Evolutionary conservation across 2,888 invertebrate species (phyloP), one percentile per base, ranked within the genome.

Genomic region (Tiliacea citrago): DNA sequence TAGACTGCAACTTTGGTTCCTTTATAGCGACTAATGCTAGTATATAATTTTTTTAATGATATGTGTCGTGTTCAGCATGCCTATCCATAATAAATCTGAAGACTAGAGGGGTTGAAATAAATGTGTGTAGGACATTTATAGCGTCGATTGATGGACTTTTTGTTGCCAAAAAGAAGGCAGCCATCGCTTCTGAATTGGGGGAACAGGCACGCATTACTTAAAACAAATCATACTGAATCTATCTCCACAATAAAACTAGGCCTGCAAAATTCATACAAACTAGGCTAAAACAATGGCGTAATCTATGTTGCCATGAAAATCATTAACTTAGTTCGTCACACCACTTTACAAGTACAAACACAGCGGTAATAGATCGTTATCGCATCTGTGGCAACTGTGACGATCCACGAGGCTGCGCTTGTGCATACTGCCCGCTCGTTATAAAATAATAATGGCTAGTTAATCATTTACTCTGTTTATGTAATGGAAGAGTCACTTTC

Each of bases 331-430:
- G 85, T 82, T 73, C 72, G 67, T 82, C 82, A 85, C 72, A 85
- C 45, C 69, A 81, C 76, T 82, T 85, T 68, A 67, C 67, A 63
- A 61, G 58, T 69, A 67, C 72, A 68, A 57, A 76, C 61, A 62
- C 61, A 62, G 49, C 62, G 58, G 55, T 68, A 71, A 75, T 67
- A 55, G 77, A 82, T 85, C 60, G 77, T 85, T 85, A 82, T 82
- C 82, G 73, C 85, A 70, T 70, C 77, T 77, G 85, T 85, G 68
- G 77, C 81, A 60, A 63, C 74, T 67, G 66, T 84, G 77, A 70
- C 82, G 72, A 58, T n/a, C 47, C 51, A 68, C 68, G 65, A 58
- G 53, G 45, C 58, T 84, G 84, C 74, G 74, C 61, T 47, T 60
- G 85, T 77, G 67, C 77, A 81, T 60, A 67, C 58, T 61, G 63